Conservation (phyloP, 2,888 invertebrate genomes). For the Aricia artaxerxes region DNA sequence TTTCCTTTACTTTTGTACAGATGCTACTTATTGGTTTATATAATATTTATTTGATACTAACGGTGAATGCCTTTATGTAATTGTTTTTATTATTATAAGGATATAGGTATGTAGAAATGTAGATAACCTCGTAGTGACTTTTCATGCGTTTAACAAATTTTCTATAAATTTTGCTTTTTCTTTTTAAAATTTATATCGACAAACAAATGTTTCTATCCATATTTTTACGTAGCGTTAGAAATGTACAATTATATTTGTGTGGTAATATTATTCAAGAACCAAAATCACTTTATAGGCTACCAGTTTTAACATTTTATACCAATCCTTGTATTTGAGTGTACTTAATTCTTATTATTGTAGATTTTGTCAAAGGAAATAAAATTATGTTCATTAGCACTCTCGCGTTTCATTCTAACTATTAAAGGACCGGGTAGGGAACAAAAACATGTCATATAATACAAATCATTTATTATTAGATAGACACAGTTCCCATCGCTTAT, state of each 20-base stretch:
- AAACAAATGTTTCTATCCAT: conserved; percentile 43
- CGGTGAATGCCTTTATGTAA: conserved; percentile 54
- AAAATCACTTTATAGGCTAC: conserved; percentile 71
- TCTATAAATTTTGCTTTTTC: conserved; percentile 29
- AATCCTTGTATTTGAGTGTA: conserved; percentile 79
- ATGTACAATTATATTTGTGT: conserved; percentile 58
- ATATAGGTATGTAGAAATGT: conserved; percentile 73
- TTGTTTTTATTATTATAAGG: conserved; percentile 50
- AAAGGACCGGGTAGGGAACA: conserved; percentile 45
- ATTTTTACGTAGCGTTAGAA: conserved; percentile 51
- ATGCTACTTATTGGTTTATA: conserved; percentile 40
- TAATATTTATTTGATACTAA: conserved; percentile 65
- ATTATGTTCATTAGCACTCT: conserved; percentile 75
- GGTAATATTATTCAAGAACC: conserved; percentile 72
- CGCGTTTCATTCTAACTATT: conserved; percentile 46
- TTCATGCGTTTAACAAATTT: conserved; percentile 26
- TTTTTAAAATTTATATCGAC: conserved; percentile 36
- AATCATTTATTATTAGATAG: conserved; percentile 86
- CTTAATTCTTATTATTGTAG: conserved; percentile 77
- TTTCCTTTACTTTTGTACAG: conserved; percentile 25
- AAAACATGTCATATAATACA: conserved; percentile 81
- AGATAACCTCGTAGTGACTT: conserved; percentile 67
- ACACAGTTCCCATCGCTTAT: conserved; percentile 87
- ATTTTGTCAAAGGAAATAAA: conserved; percentile 78
- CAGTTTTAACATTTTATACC: conserved; percentile 79